Base-by-base conservation (phyloP, 2,888 invertebrate genomes). In the Cheilosia impressa region DNA sequence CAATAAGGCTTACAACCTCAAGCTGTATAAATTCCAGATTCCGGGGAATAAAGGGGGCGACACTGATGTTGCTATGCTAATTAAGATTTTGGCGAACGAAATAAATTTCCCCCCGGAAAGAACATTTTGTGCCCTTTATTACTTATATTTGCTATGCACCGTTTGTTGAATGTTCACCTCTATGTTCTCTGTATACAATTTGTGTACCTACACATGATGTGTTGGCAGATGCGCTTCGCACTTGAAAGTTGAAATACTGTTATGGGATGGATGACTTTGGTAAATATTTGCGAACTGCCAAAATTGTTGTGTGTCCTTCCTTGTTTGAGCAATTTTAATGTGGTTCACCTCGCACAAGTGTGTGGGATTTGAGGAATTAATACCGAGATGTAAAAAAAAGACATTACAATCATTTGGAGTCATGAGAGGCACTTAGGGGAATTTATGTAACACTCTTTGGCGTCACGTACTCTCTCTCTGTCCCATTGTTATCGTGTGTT, bases 51-150 rank as follows among this genome's bases (percentile, higher is more conserved):
- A 71, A 72, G 71, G 47, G 63, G 60, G 65, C 52, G 41, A 71
- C 41, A 57, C 63, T 45, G 45, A 65, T 53, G 50, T 65, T 66
- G 60, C 75, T 79, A 84, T 84, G 83, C 79, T 84, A 84, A 84
- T 84, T 84, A 84, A 79, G 83, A 84, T 84, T 84, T 84, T 84
- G 83, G 83, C 83, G 75, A 84, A 79, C 73, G 45, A 79, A 83
- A 83, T 65, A 83, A 79, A 84, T 84, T 79, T 71, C 83, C 65
- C 58, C 69, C 47, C 45, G 60, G 55, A 69, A 52, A 10, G 65
- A 69, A 58, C 50, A 76, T 65, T 69, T 63, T 71, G 65, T 76
- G 69, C 68, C 57, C 60, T 60, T 72, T 55, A 47, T 72, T 66
- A 53, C 66, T 27, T 22, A 71, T n/a, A 24, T 53, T 80, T 68